phyloP scores from a whole-genome alignment of 2,113 vertebrate species.

The Sminthopsis crassicaudata region DNA sequence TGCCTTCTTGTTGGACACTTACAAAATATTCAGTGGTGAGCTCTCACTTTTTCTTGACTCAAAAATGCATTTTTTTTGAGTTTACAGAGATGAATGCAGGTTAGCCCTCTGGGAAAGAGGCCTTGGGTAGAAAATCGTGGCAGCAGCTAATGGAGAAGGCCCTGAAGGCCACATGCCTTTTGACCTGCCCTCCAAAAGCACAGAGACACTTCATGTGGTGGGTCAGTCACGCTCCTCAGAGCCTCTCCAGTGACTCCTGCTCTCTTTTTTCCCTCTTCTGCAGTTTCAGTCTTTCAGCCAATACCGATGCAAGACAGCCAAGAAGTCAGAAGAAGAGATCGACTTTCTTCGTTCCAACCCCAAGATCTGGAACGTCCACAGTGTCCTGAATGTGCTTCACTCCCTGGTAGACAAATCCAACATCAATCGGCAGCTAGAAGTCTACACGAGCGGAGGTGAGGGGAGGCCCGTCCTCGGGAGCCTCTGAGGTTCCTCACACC shows the following conservation, averaged over 20 bases:
- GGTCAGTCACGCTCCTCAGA: background rate
- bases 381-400: conserved; percentile 97
- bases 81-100: background rate
- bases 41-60: background rate
- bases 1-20: background rate
- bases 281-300: conserved; percentile 99
- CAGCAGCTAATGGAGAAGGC: background rate
- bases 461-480: background rate
- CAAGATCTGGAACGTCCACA: conserved; percentile 99
- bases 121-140: background rate
- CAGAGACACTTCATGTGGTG: rapidly evolving
- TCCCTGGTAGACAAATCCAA: conserved; percentile 99
- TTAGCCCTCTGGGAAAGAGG: background rate
- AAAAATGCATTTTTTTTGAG: background rate
- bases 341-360: conserved; percentile 98
- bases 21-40: background rate
- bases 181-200: background rate
- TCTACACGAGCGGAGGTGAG: conserved; percentile 98
- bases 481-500: background rate
- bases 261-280: conserved; percentile 3
- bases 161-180: background rate
- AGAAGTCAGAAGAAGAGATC: conserved; percentile 97
- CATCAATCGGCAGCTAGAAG: conserved; percentile 97
- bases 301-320: conserved; percentile 98
- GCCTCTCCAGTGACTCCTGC: background rate